Evolutionary conservation across 2,113 vertebrate genomes (phyloP), one percentile per base, ranked within the genome.

Genomic region (Panthera uncia): DNA sequence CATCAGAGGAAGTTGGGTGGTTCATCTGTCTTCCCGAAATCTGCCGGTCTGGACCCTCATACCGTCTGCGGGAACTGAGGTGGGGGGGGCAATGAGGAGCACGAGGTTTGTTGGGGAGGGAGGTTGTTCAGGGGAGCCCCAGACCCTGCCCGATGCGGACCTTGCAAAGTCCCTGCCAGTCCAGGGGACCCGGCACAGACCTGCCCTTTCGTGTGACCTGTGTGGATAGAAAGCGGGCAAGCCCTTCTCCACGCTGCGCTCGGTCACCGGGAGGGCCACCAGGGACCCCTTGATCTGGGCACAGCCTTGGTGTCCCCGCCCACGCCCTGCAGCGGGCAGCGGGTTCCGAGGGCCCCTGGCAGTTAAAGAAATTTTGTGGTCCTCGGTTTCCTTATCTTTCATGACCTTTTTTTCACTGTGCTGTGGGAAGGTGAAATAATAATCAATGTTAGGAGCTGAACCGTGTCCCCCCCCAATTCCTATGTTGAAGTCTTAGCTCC

Each of bases 111-210:
- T 0, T 63, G 50, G 25, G 65, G 76, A 61, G 18, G 29, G 29
- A 11, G 11, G 1, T 13, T 14, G 29, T 6, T n/a, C 68, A 36
- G 36, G n/a, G 57, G 29, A 25, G 16, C 48, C 38, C 61, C 25
- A 52, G 52, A 3, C 52, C 19, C 7, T 0, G 0, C 11, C 2
- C 8, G 0, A 11, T 18, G 33, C 36, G 41, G 73, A 21, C 15
- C 48, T 33, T 8, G 3, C n/a, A 8, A 25, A 52, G 66, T 41
- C 55, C 14, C 41, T 4, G 14, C 41, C 41, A 1, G 38, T 36
- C 38, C 27, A 8, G 0, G 1, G 21, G 90, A 7, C 50, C 29
- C 5, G 0, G 61, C 5, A 16, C 6, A 36, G 50, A 71, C 65
- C 12, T 3, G 13, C 33, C 33, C 66, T 8, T 4, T 25, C 27